These are phyloP conservation scores for Papilio dardanus DNA, from an alignment of 1,140 invertebrate species.

Conservation along the genomic window DNA sequence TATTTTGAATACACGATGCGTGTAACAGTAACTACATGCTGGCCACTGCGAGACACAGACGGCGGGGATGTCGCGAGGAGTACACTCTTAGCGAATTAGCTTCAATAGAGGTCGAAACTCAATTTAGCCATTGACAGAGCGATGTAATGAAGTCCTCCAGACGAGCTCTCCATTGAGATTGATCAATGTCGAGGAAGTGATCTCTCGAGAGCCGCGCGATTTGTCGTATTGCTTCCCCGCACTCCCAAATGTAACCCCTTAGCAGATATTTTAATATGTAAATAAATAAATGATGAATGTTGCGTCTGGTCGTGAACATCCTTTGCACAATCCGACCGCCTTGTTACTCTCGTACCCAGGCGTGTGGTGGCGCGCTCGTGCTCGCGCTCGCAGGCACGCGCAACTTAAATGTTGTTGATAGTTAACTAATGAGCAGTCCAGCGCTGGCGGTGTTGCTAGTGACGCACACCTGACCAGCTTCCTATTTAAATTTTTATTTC, in stretches of 20 bases:
- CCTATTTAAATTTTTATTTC: not conserved
- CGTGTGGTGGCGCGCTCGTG: too few species aligned
- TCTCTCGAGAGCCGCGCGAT: slow-evolving; percentile 1
- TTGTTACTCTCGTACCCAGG: too few species aligned
- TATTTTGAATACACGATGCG: not conserved
- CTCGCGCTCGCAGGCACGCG: too few species aligned
- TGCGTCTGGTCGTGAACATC: too few species aligned
- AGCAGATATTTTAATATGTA: too few species aligned
- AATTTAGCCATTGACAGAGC: not conserved
- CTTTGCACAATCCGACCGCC: too few species aligned
- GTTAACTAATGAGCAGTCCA: not conserved
- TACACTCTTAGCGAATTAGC: not conserved
- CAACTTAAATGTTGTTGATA: not conserved
- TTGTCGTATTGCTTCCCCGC: not conserved
- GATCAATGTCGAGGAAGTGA: not conserved
- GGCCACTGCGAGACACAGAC: not conserved
- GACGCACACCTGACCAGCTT: not conserved
- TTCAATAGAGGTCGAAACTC: not conserved
- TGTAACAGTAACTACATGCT: not conserved
- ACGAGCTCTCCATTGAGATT: slow-evolving; percentile 6
- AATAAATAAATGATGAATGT: too few species aligned
- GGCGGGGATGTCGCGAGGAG: not conserved
- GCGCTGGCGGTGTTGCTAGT: not conserved
- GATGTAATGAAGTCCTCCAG: not conserved
- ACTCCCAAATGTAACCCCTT: not conserved